phyloP scores from a whole-genome alignment of 2,888 invertebrate species.

The Ecliptopera silaceata region DNA sequence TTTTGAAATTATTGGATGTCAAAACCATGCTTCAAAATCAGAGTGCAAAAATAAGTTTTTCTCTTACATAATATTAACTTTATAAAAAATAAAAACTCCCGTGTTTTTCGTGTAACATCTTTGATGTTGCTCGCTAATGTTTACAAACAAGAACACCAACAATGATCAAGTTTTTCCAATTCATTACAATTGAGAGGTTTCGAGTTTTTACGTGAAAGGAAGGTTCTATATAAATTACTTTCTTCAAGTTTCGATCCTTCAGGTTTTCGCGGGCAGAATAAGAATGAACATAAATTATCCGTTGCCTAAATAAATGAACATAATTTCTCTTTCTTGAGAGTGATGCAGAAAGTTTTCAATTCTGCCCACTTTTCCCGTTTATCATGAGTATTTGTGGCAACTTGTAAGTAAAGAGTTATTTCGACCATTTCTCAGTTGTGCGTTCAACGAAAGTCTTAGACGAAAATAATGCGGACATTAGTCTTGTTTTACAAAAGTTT shows the following conservation, averaged over 20 bases:
- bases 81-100: background rate
- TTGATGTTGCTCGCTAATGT: background rate
- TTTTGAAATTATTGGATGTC: too few relatives aligned
- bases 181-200: constrained; percentile 30
- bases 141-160: constrained; percentile 7
- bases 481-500: too few relatives aligned
- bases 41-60: too few relatives aligned
- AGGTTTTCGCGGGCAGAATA: constrained; percentile 24
- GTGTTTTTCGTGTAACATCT: background rate
- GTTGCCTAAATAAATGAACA: constrained; percentile 33
- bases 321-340: constrained; percentile 29
- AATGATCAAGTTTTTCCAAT: constrained; percentile 25
- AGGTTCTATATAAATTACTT: constrained; percentile 35
- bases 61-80: background rate
- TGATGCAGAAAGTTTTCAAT: constrained; percentile 31
- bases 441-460: constrained; percentile 5
- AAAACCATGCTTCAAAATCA: too few relatives aligned
- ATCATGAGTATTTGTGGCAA: constrained; percentile 18
- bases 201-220: constrained; percentile 4
- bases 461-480: background rate
- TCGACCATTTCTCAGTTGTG: constrained; percentile 5
- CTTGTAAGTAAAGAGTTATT: constrained; percentile 17
- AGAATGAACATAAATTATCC: constrained; percentile 34
- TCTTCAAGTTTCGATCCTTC: constrained; percentile 26
- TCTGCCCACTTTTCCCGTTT: constrained; percentile 20